phyloP scores from a whole-genome alignment of 2,113 vertebrate species.

The Epinephelus lanceolatus region DNA sequence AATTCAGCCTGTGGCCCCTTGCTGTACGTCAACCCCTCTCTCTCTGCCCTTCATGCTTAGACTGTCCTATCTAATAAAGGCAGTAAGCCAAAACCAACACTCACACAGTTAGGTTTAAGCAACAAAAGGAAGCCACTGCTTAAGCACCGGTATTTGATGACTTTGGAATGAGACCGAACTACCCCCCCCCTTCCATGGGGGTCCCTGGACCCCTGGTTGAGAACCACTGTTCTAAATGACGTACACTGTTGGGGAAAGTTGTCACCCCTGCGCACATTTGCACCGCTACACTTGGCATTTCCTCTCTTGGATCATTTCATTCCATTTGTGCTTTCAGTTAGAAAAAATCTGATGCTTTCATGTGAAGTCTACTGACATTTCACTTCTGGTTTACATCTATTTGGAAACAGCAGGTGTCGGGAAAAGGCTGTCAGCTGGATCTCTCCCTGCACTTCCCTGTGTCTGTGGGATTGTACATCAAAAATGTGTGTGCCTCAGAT shows the following conservation, averaged over 20 bases:
- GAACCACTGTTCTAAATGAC: background rate
- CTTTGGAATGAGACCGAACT: no score
- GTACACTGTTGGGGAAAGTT: background rate
- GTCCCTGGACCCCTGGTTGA: no score
- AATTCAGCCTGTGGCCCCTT: no score
- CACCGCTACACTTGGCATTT: background rate
- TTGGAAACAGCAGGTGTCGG: constrained; percentile 30
- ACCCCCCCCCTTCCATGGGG: no score
- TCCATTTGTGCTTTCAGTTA: constrained; percentile 47
- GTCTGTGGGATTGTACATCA: background rate
- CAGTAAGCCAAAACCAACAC: no score
- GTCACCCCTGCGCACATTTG: background rate
- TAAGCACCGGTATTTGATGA: no score
- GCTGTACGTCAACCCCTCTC: no score
- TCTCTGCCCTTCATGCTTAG: no score
- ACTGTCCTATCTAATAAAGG: no score
- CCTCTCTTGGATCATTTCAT: constrained; percentile 27
- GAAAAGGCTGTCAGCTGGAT: constrained; percentile 8
- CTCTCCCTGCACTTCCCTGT: background rate
- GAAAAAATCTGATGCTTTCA: constrained; percentile 26
- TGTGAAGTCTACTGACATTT: constrained; percentile 26
- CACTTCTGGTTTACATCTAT: constrained; percentile 26
- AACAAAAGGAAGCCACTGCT: no score
- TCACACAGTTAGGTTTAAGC: no score
- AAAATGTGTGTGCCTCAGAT: constrained; percentile 14